A percentile compares a stretch with the other conserved stretches of the same genome.
phyloP scores from a whole-genome alignment of 2,888 invertebrate genomes.

The Erebia ligea region DNA sequence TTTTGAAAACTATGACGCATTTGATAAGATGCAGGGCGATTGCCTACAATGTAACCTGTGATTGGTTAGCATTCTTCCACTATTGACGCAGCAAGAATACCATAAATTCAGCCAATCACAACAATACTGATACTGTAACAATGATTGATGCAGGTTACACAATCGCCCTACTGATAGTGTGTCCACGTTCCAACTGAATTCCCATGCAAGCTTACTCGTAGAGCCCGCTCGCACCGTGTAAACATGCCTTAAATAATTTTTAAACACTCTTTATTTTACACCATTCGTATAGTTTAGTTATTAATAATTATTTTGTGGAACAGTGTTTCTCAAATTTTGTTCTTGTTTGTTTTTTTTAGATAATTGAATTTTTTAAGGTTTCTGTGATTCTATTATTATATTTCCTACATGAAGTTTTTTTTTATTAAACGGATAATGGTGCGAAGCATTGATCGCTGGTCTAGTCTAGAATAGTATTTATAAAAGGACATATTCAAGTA shows the following conservation, averaged over 20 bases:
- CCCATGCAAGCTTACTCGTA: background rate
- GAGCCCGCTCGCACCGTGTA: background rate
- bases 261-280: slow-evolving; percentile 44
- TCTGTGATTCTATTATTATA: slow-evolving; percentile 61
- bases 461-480: slow-evolving; percentile 76
- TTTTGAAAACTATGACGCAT: background rate
- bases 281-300: slow-evolving; percentile 45
- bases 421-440: slow-evolving; percentile 55
- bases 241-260: slow-evolving; percentile 41
- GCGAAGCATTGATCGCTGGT: slow-evolving; percentile 63
- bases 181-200: background rate
- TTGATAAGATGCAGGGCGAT: too few species aligned
- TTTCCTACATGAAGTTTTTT: slow-evolving; percentile 50
- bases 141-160: too few species aligned
- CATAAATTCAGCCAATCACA: too few species aligned
- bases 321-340: slow-evolving; percentile 81
- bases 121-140: too few species aligned
- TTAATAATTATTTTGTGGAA: slow-evolving; percentile 58
- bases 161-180: background rate
- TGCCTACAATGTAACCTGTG: too few species aligned
- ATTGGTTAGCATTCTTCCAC: too few species aligned
- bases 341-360: slow-evolving; percentile 56
- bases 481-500: slow-evolving; percentile 62
- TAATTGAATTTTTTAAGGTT: slow-evolving; percentile 57
- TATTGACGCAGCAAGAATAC: too few species aligned